A percentile compares a stretch with the other conserved stretches of the same genome.
phyloP scores from a whole-genome alignment of 2,797 vertebrate genomes.

The Pseudomugil tenellus region DNA sequence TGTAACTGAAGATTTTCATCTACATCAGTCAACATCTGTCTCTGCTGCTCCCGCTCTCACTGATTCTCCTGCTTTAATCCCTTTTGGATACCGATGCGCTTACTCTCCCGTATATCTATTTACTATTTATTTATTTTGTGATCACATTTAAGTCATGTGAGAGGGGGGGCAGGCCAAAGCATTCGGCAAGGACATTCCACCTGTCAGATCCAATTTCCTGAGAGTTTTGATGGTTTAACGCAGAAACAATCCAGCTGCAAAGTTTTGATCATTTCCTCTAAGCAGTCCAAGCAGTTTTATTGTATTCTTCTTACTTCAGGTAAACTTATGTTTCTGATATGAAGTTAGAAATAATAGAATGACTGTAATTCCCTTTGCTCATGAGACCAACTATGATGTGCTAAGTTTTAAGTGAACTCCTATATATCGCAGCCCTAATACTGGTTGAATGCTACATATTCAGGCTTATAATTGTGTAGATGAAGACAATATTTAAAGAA shows the following conservation, averaged over 20 bases:
- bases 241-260: conserved; percentile 66
- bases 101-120: conserved; percentile 18
- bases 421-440: background rate
- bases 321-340: background rate
- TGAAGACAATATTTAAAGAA: conserved; percentile 27
- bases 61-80: background rate
- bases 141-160: conserved; percentile 49
- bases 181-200: conserved; percentile 76
- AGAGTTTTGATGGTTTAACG: conserved; percentile 62
- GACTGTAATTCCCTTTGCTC: background rate
- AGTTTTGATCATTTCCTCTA: conserved; percentile 29
- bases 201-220: conserved; percentile 82
- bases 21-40: background rate
- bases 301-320: background rate
- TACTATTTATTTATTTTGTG: conserved; percentile 63
- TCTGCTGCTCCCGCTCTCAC: background rate
- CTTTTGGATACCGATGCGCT: conserved; percentile 15
- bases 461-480: conserved; percentile 22
- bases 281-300: conserved; percentile 21
- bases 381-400: background rate
- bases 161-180: conserved; percentile 32
- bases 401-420: background rate
- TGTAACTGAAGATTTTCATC: conserved; percentile 1
- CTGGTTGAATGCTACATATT: background rate
- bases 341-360: background rate